Evolutionary conservation across 2,888 invertebrate genomes (phyloP).

Genomic region (Polydesmus complanatus): DNA sequence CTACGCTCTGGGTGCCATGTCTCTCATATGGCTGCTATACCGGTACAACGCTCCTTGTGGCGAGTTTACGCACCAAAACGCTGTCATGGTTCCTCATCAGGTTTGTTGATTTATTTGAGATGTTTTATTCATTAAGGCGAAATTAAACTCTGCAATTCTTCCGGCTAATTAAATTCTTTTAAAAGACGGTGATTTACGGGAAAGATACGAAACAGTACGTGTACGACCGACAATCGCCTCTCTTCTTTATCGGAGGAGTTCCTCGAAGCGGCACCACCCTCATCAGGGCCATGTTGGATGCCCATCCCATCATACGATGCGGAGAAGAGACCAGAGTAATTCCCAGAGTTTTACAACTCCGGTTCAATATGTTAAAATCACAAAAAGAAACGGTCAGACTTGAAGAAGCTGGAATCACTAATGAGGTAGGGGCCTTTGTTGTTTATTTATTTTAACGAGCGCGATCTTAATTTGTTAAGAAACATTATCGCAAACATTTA

Average conservation of each 20-base stretch:
- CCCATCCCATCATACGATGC: slow-evolving; percentile 90
- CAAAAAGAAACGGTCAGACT: slow-evolving; percentile 80
- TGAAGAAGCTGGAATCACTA: slow-evolving; percentile 84
- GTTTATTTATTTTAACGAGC: not conserved
- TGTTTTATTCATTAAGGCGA: not conserved
- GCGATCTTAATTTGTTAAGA: not conserved
- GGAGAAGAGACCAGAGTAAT: slow-evolving; percentile 96
- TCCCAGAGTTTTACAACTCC: slow-evolving; percentile 86
- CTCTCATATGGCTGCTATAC: not conserved
- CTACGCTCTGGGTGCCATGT: not conserved
- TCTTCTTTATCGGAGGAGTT: slow-evolving; percentile 94
- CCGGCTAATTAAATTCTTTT: too few species aligned
- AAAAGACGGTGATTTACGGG: slow-evolving; percentile 19
- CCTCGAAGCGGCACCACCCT: slow-evolving; percentile 94
- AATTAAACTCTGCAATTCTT: too few species aligned
- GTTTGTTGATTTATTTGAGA: not conserved
- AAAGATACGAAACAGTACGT: slow-evolving; percentile 20
- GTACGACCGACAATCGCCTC: slow-evolving; percentile 76
- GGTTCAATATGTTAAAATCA: slow-evolving; percentile 88
- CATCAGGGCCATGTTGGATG: slow-evolving; percentile 95
- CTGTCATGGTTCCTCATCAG: not conserved
- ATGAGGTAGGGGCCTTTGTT: slow-evolving; percentile 43
- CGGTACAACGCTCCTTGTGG: not conserved
- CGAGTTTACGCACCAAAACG: not conserved
- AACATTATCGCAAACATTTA: too few species aligned